Conservation (phyloP, 1,140 invertebrate genomes). For the Holotrichia oblita region DNA sequence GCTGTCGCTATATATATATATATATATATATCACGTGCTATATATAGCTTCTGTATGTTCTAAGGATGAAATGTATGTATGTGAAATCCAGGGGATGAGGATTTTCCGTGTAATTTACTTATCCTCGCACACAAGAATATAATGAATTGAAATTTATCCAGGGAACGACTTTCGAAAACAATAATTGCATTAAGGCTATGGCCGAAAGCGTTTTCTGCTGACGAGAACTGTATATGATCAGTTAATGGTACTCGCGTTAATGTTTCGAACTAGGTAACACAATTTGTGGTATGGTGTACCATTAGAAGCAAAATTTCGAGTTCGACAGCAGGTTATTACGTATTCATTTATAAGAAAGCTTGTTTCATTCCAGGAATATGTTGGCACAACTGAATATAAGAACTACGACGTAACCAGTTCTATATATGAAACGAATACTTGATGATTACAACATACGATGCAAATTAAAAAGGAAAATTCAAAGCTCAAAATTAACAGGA, state of each 20-base stretch:
- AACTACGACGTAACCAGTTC: no score
- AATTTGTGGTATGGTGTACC: no score
- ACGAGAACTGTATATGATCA: not conserved
- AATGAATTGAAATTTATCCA: conserved; percentile 34
- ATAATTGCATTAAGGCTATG: conserved; percentile 20
- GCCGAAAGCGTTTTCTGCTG: conserved; percentile 8
- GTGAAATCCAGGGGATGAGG: not conserved
- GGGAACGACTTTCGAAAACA: conserved; percentile 33
- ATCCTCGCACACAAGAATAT: conserved; percentile 18
- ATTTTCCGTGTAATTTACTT: conserved; percentile 28
- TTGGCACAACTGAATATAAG: no score
- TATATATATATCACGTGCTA: not conserved
- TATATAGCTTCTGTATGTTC: not conserved
- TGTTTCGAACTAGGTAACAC: not conserved
- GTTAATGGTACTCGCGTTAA: not conserved
- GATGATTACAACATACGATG: no score
- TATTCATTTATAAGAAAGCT: no score
- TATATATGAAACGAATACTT: no score
- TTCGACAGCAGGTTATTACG: no score
- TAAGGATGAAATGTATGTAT: not conserved
- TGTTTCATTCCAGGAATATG: no score
- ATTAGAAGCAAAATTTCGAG: no score
- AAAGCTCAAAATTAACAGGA: no score
- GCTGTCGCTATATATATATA: conserved; percentile 11
- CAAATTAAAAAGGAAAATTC: no score